Conservation (phyloP, 2,888 invertebrate genomes). For the Lepidonotus clava region DNA sequence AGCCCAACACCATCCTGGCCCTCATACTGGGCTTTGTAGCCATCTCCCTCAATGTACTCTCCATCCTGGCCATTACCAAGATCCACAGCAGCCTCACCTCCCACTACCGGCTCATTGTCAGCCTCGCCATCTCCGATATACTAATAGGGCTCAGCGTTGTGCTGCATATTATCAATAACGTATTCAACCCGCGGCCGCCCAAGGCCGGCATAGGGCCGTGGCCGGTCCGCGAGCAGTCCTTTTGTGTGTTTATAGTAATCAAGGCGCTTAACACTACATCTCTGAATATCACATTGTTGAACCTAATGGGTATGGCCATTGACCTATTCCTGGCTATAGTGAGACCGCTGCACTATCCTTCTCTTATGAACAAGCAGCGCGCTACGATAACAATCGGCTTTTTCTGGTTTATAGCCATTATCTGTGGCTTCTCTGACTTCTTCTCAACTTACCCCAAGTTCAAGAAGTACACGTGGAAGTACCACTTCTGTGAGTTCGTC, state of each 20-base stretch:
- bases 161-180: constrained; percentile 68
- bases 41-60: constrained; percentile 68
- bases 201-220: constrained; percentile 57
- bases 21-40: constrained; percentile 65
- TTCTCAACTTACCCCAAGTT: constrained; percentile 54
- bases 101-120: constrained; percentile 73
- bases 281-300: constrained; percentile 67
- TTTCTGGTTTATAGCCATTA: constrained; percentile 62
- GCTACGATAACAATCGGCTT: constrained; percentile 57
- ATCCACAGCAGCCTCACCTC: constrained; percentile 67
- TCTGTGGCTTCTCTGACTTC: constrained; percentile 66
- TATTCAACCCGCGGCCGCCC: constrained; percentile 64
- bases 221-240: constrained; percentile 63
- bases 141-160: constrained; percentile 70
- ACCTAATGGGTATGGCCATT: constrained; percentile 65
- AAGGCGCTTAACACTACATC: constrained; percentile 71
- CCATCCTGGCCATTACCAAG: constrained; percentile 70
- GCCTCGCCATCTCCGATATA: constrained; percentile 71
- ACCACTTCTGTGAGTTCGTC: constrained; percentile 72
- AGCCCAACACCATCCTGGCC: constrained; percentile 58
- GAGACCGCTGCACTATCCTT: constrained; percentile 62
- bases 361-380: constrained; percentile 59
- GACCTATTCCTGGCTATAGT: constrained; percentile 66
- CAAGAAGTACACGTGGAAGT: constrained; percentile 55
- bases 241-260: constrained; percentile 69